Evolutionary conservation across 2,797 vertebrate species (phyloP), one percentile per base, ranked within the genome.

Genomic region (Rhinoraja longicauda): DNA sequence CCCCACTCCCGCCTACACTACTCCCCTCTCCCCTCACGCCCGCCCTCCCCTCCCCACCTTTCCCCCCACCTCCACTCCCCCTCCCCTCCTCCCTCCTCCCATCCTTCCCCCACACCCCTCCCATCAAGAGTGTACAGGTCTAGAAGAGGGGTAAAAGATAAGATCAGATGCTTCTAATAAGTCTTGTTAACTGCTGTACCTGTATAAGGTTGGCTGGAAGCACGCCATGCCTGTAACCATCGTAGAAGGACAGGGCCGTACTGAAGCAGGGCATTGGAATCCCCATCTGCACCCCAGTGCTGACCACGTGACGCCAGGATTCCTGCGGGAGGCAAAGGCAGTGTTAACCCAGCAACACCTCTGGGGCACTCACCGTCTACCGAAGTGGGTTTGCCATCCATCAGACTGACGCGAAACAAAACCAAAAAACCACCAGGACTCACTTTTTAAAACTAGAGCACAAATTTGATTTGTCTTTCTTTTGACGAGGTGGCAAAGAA

Each of bases 231-330:
- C 99, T 97, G 96, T 99, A 99, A 0, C 99, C 99, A 0, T 99
- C 99, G 0, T 98, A 99, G 97, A 99, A 99, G 93, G 99, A 97
- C 93, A 99, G 96, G 0, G 99, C 99, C 0, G 99, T 99, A 94
- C 97, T 98, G 96, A 99, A 99, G 93, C 98, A 99, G 62, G 99
- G 99, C 98, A 99, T 98, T 2, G 99, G 99, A 94, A 99, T 98
- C 12, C 98, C 99, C 0, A 96, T 95, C 95, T 98, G 97, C 70
- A 99, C 97, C 0, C 98, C 99, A 0, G 96, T 96, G 93, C 98
- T 97, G 93, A 99, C 95, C 0, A 96, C 95, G 93, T 96, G 96
- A 93, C 99, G 97, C 99, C 99, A 99, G 0, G 99, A 98, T 36
- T 96, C 97, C 98, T 99, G 94, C 64, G 36, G 36, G 10, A n/a